Conservation (phyloP, 2,797 vertebrate genomes). For the Anas capensis region DNA sequence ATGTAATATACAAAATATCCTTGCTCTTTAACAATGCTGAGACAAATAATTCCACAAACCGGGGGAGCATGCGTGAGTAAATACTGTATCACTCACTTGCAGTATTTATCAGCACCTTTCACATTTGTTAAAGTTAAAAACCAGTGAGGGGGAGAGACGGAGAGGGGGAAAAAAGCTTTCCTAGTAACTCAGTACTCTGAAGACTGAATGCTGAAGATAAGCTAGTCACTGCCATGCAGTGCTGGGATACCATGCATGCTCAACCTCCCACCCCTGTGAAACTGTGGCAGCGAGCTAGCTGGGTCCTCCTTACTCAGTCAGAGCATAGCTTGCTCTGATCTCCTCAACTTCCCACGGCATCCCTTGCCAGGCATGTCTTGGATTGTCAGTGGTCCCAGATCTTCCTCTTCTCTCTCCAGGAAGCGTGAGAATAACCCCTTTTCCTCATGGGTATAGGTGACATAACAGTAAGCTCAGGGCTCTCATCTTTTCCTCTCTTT, state of each 20-base stretch:
- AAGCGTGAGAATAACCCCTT: fast-evolving
- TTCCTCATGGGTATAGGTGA: neutral
- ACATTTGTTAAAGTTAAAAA: conserved; percentile 51
- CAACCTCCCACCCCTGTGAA: neutral
- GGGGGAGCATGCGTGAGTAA: neutral
- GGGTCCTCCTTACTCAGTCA: neutral
- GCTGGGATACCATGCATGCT: neutral
- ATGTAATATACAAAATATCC: neutral
- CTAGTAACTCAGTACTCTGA: conserved; percentile 42
- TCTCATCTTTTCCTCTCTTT: neutral
- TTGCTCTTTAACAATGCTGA: neutral
- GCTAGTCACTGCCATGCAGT: conserved; percentile 19
- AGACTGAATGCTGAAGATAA: conserved; percentile 49
- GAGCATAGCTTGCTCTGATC: neutral
- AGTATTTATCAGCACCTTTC: conserved; percentile 64
- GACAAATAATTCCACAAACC: neutral
- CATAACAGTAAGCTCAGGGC: neutral
- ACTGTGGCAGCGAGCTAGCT: neutral
- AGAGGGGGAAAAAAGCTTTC: neutral
- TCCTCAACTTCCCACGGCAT: neutral
- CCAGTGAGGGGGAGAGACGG: neutral
- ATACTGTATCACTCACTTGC: conserved; percentile 35
- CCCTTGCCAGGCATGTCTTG: neutral
- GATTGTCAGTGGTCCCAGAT: neutral
- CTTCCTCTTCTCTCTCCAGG: neutral